Evolutionary conservation across 2,888 invertebrate species (phyloP), one percentile per base, ranked within the genome.

Genomic region (Nemotelus pantherinus): DNA sequence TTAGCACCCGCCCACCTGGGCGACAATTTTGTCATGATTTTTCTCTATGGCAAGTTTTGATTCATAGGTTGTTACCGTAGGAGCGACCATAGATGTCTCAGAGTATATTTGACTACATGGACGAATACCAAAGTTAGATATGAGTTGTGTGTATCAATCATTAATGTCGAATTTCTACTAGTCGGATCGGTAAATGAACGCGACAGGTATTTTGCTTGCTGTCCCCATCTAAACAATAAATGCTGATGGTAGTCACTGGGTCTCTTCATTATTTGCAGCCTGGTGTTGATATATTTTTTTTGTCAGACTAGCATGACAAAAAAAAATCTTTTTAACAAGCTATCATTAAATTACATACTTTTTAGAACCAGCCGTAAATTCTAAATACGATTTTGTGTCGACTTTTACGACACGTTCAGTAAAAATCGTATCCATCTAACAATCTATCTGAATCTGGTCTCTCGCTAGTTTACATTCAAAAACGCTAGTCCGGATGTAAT

Each of bases 401-500:
- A 63, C 67, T 55, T 70, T 70, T 53, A 70, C 55, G 70, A 70
- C 41, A 39, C 70, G 55, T 53, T 43, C 53, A 70, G 25, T 25
- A 25, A 39, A 53, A 70, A 70, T 55, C 25, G 25, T 25, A 25
- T 25, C 25, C 25, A 25, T 25, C 70, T 70, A 53, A 6, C 2
- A n/a, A 25, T 64, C 64, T 67, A 48, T 67, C 25, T n/a, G 10
- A 57, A 57, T 25, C 57, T 65, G 25, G 25, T 25, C 25, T 71
- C 48, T 77, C 64, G 39, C 68, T 67, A 78, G 53, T 75, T 78
- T 67, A 68, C 55, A 70, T 68, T 76, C 72, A 77, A 77, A 65
- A 71, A 72, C 9, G 57, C 68, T 41, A 71, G 76, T 67, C 78
- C 76, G 78, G 78, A 78, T 71, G 76, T 78, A 78, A 78, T 78